Conservation (phyloP, 2,888 invertebrate genomes). For the Argyresthia albistria region DNA sequence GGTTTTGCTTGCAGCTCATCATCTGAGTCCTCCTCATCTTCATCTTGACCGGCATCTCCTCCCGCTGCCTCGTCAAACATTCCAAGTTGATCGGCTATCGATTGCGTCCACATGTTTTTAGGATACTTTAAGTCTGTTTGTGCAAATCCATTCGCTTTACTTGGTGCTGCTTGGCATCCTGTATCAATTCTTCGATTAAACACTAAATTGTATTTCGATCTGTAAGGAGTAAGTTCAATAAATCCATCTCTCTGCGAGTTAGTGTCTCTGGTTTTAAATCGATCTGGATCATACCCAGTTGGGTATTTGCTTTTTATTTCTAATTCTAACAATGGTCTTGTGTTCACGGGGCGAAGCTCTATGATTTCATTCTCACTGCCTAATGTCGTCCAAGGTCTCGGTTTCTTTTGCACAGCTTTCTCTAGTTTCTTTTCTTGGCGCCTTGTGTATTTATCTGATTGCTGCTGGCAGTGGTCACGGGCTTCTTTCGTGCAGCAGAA, state of each 20-base stretch:
- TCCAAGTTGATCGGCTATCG: conserved; percentile 48
- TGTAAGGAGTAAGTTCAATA: conserved; percentile 74
- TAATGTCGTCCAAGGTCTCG: conserved; percentile 70
- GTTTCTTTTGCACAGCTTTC: conserved; percentile 70
- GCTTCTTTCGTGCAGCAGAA: conserved; percentile 74
- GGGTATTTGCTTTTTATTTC: conserved; percentile 79
- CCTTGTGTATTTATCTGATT: conserved; percentile 64
- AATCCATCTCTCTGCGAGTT: conserved; percentile 78
- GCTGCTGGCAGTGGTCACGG: conserved; percentile 64
- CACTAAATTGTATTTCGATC: conserved; percentile 71
- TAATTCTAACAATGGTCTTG: conserved; percentile 74
- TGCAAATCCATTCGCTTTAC: conserved; percentile 52
- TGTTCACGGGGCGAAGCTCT: conserved; percentile 59
- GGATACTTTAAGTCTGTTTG: conserved; percentile 81
- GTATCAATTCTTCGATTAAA: conserved; percentile 70
- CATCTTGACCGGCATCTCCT: conserved; percentile 8
- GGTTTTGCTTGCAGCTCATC: conserved; percentile 24
- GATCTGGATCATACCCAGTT: conserved; percentile 41
- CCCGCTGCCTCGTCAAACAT: conserved; percentile 17
- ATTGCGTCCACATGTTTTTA: conserved; percentile 80
- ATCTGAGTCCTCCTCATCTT: conserved; percentile 13
- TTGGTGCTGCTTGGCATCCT: conserved; percentile 71
- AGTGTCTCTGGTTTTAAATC: conserved; percentile 68
- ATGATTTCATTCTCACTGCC: conserved; percentile 79
- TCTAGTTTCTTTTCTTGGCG: conserved; percentile 71